These are phyloP conservation scores for Myotis brandtii DNA, from an alignment of 2,113 vertebrate genomes.

Conservation along the genomic window DNA sequence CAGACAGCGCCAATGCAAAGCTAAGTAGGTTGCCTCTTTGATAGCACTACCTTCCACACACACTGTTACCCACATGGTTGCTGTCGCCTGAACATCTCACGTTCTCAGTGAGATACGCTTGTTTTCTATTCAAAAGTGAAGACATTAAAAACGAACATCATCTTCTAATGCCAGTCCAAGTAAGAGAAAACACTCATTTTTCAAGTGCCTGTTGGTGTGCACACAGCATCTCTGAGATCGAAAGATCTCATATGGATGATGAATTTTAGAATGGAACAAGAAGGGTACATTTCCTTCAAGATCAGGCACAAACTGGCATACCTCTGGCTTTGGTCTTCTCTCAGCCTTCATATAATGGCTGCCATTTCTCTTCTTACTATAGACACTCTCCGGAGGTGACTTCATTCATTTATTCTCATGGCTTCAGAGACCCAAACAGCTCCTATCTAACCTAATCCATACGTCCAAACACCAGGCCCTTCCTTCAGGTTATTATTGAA, in stretches of 20 bases:
- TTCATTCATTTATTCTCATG: not conserved
- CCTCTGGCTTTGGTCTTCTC: not conserved
- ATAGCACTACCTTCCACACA: not conserved
- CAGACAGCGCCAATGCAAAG: conserved; percentile 11
- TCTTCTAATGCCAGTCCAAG: not conserved
- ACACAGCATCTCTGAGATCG: not conserved
- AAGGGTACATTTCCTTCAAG: not conserved
- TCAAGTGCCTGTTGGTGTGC: not conserved
- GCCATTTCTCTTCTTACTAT: not conserved
- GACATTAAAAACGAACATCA: not conserved
- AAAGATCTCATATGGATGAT: not conserved
- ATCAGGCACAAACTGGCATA: not conserved
- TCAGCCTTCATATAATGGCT: not conserved
- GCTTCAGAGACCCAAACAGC: not conserved
- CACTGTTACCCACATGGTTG: not conserved
- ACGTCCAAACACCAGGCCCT: not conserved
- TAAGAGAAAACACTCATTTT: not conserved
- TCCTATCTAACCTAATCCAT: not conserved
- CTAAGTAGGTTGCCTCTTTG: conserved; percentile 14
- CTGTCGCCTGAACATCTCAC: not conserved
- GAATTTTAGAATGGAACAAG: not conserved
- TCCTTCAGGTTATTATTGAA: not conserved
- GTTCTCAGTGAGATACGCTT: not conserved
- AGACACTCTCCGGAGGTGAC: not conserved
- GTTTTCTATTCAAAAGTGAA: not conserved